phyloP scores from a whole-genome alignment of 1,140 invertebrate genomes.

The Episyrphus balteatus region DNA sequence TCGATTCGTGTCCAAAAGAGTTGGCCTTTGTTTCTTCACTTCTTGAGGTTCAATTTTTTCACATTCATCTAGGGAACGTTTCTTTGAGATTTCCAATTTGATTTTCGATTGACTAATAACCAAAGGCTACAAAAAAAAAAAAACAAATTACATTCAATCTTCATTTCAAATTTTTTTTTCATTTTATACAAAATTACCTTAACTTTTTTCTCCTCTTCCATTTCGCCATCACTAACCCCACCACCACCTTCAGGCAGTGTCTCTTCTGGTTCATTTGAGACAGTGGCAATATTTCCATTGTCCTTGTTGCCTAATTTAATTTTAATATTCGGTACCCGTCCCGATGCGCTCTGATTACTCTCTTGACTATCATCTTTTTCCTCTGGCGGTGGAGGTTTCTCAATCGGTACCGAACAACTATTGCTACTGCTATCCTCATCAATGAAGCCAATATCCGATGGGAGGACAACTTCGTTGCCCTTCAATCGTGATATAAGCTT shows the following conservation, averaged over 20 bases:
- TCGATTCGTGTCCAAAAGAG: conserved; percentile 23
- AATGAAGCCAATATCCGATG: conserved; percentile 41
- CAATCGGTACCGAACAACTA: conserved; percentile 9
- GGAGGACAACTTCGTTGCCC: conserved; percentile 49
- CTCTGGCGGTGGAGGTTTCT: conserved; percentile 31
- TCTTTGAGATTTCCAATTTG: conserved; percentile 16
- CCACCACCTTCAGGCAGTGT: conserved; percentile 2
- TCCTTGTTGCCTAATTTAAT: conserved; percentile 25
- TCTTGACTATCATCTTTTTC: conserved; percentile 20
- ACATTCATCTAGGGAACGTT: conserved; percentile 13
- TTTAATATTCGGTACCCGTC: conserved; percentile 26
- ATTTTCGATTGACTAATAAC: conserved; percentile 24
- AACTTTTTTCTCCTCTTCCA: conserved; percentile 9
- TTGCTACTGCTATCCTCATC: conserved; percentile 58
- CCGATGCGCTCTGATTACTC: conserved; percentile 10
- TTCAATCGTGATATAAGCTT: conserved; percentile 60
- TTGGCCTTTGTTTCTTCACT: conserved; percentile 17
- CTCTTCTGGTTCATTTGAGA: too few relatives aligned
- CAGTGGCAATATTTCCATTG: background rate
- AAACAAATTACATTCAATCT: background rate
- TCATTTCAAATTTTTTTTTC: conserved; percentile 16
- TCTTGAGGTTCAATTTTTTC: conserved; percentile 11
- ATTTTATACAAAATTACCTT: conserved; percentile 1
- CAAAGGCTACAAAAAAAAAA: conserved; percentile 13
- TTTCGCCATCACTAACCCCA: conserved; percentile 2